Conservation (phyloP, 2,888 invertebrate species). For the Lycia hirtaria region DNA sequence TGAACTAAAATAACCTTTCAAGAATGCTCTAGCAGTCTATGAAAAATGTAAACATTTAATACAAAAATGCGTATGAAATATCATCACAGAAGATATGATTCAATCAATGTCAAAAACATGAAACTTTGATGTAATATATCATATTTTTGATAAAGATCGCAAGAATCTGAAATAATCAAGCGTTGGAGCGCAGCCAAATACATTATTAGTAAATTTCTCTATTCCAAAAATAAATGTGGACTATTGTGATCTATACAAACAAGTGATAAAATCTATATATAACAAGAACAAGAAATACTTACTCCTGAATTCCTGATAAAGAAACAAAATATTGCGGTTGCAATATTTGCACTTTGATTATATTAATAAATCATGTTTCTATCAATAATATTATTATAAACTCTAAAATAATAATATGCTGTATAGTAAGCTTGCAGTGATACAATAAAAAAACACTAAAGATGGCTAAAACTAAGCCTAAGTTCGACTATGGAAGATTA, state of each 20-base stretch:
- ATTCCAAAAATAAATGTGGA: slow-evolving; percentile 57
- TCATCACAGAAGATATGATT: slow-evolving; percentile 15
- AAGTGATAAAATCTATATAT: neutral
- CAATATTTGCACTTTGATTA: no score
- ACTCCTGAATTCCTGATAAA: neutral
- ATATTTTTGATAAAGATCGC: slow-evolving; percentile 51
- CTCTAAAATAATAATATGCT: no score
- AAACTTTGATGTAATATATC: slow-evolving; percentile 38
- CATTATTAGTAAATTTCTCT: slow-evolving; percentile 45
- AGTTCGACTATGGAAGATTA: no score
- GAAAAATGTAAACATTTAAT: slow-evolving; percentile 12
- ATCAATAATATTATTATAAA: no score
- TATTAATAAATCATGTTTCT: no score
- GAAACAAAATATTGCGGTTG: neutral
- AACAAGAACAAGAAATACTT: neutral
- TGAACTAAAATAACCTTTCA: neutral
- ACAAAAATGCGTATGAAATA: slow-evolving; percentile 8
- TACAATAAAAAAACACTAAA: no score
- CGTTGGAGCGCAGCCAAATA: slow-evolving; percentile 57
- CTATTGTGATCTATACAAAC: slow-evolving; percentile 45
- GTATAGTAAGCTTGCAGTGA: no score
- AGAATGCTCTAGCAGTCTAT: neutral
- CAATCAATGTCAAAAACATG: slow-evolving; percentile 18
- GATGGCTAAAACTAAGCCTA: no score
- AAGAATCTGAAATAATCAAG: slow-evolving; percentile 50